These are phyloP conservation scores for Lordiphosa andalusiaca DNA, from an alignment of 2,888 invertebrate species.

Conservation along the genomic window DNA sequence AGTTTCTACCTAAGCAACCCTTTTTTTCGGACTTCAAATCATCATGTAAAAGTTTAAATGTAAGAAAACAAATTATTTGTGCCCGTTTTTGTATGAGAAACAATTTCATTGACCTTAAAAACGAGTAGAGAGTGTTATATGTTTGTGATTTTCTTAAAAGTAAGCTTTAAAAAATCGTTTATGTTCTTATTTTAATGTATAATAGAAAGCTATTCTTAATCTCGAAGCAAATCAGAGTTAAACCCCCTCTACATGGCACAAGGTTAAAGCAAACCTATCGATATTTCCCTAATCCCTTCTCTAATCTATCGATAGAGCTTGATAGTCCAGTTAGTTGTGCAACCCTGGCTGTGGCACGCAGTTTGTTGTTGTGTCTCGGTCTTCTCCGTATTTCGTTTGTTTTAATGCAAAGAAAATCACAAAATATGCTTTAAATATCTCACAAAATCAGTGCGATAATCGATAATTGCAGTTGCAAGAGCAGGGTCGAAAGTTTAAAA, in stretches of 20 bases:
- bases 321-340: background rate
- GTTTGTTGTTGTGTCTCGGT: slow-evolving; percentile 57
- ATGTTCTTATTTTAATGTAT: too few species aligned
- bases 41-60: too few species aligned
- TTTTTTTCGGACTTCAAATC: background rate
- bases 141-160: too few species aligned
- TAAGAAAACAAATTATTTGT: too few species aligned
- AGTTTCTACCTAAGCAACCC: too few species aligned
- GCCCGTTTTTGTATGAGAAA: too few species aligned
- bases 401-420: slow-evolving; percentile 35
- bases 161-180: too few species aligned
- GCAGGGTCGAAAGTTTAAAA: slow-evolving; percentile 16
- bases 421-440: slow-evolving; percentile 51
- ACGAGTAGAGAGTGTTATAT: too few species aligned
- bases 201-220: too few species aligned
- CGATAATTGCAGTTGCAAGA: slow-evolving; percentile 37
- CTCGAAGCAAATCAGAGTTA: too few species aligned
- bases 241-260: background rate
- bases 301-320: slow-evolving; percentile 5
- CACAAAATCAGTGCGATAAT: slow-evolving; percentile 31
- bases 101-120: too few species aligned
- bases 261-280: slow-evolving; percentile 4
- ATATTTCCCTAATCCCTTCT: background rate
- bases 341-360: slow-evolving; percentile 25
- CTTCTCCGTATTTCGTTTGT: slow-evolving; percentile 35